phyloP scores from a whole-genome alignment of 1,140 invertebrate species.

The Zaprionus davidi region DNA sequence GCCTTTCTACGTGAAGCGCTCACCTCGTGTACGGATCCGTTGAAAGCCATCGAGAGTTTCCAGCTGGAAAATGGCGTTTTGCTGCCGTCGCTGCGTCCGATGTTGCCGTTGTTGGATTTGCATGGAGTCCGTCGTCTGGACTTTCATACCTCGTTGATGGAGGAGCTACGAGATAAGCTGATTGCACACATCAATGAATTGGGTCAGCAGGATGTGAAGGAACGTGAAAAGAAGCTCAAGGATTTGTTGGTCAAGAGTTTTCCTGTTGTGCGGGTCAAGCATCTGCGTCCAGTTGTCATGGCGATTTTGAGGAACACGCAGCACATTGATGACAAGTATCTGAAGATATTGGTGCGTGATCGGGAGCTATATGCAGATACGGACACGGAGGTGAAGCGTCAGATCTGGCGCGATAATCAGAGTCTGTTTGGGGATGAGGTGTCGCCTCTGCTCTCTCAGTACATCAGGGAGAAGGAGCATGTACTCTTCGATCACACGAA shows the following conservation, averaged over 20 bases:
- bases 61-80: constrained; percentile 97
- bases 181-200: constrained; percentile 96
- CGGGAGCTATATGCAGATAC: constrained; percentile 97
- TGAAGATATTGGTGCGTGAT: constrained; percentile 94
- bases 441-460: constrained; percentile 95
- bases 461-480: constrained; percentile 96
- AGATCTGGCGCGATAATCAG: constrained; percentile 99
- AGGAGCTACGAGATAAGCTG: constrained; percentile 95
- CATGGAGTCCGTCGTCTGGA: constrained; percentile 96
- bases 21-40: constrained; percentile 97
- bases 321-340: constrained; percentile 97
- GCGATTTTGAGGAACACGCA: constrained; percentile 96
- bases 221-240: constrained; percentile 94
- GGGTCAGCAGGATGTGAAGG: constrained; percentile 90
- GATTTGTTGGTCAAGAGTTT: constrained; percentile 97
- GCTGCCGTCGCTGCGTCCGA: constrained; percentile 95
- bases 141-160: constrained; percentile 97
- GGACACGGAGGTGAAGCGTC: constrained; percentile 97
- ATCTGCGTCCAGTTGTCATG: constrained; percentile 96
- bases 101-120: constrained; percentile 96
- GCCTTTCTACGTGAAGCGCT: constrained; percentile 95
- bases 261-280: constrained; percentile 95
- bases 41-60: constrained; percentile 98
- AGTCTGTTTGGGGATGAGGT: constrained; percentile 98
- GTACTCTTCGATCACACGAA: constrained; percentile 96